phyloP scores from a whole-genome alignment of 2,888 invertebrate genomes.

The Drosophila lacicola region DNA sequence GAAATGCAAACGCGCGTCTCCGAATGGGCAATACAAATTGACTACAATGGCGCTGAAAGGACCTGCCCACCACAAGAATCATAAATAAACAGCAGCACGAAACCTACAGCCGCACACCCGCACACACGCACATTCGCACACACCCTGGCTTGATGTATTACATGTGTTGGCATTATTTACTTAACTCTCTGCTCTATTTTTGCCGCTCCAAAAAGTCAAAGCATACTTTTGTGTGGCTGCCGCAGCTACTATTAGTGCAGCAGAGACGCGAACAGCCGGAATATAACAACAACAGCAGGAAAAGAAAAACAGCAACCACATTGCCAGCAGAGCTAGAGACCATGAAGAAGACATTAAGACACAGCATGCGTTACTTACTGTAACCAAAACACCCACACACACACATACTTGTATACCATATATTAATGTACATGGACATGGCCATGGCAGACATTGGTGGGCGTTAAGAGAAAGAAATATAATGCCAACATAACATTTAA shows the following conservation, averaged over 20 bases:
- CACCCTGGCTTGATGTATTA: slow-evolving; percentile 65
- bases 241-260: slow-evolving; percentile 75
- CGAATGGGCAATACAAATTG: slow-evolving; percentile 45
- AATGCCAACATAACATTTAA: slow-evolving; percentile 81
- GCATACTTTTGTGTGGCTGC: slow-evolving; percentile 61
- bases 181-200: slow-evolving; percentile 74
- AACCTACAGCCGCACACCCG: slow-evolving; percentile 10
- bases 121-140: slow-evolving; percentile 20
- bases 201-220: slow-evolving; percentile 75
- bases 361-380: slow-evolving; percentile 72
- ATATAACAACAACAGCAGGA: slow-evolving; percentile 41
- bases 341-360: slow-evolving; percentile 75
- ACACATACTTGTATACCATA: slow-evolving; percentile 8
- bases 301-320: slow-evolving; percentile 44
- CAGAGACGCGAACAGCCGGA: slow-evolving; percentile 36
- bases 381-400: slow-evolving; percentile 27
- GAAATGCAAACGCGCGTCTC: slow-evolving; percentile 24
- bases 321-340: slow-evolving; percentile 31
- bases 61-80: slow-evolving; percentile 49
- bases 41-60: slow-evolving; percentile 40
- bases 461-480: slow-evolving; percentile 77
- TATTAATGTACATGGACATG: slow-evolving; percentile 28
- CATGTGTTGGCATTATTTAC: slow-evolving; percentile 80
- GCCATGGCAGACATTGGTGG: slow-evolving; percentile 58
- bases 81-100: slow-evolving; percentile 58